phyloP scores from a whole-genome alignment of 2,113 vertebrate genomes.

The Rhinoderma darwinii region DNA sequence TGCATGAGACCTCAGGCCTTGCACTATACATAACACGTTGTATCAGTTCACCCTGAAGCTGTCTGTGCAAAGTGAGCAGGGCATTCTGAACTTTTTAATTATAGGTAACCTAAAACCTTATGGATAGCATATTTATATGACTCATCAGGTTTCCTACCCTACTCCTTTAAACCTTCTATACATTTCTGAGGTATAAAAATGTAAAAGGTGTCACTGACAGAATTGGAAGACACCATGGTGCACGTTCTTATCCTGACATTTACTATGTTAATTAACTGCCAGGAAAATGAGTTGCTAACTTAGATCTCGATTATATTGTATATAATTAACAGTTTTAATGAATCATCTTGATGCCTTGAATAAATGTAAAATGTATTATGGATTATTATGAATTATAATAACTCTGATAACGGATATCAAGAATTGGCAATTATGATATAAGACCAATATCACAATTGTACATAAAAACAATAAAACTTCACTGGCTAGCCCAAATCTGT shows the following conservation, averaged over 20 bases:
- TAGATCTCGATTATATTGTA: constrained; percentile 25
- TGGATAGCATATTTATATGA: too few species aligned
- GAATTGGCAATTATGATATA: too few species aligned
- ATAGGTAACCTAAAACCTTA: too few species aligned
- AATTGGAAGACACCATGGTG: not conserved
- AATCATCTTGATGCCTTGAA: constrained; percentile 7
- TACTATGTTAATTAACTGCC: constrained; percentile 31
- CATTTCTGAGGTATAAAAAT: not conserved
- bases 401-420: too few species aligned
- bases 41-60: too few species aligned
- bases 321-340: constrained; percentile 39
- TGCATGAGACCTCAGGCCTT: too few species aligned
- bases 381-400: too few species aligned
- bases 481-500: too few species aligned
- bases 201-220: not conserved
- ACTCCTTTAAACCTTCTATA: not conserved
- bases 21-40: too few species aligned
- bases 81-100: not conserved
- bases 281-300: constrained; percentile 14
- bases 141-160: not conserved
- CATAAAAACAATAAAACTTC: too few species aligned
- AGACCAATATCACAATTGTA: too few species aligned
- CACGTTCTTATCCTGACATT: constrained; percentile 57
- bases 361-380: not conserved
- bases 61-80: not conserved